These are phyloP conservation scores for Coendou prehensilis DNA, from an alignment of 2,797 vertebrate genomes.

Conservation along the genomic window DNA sequence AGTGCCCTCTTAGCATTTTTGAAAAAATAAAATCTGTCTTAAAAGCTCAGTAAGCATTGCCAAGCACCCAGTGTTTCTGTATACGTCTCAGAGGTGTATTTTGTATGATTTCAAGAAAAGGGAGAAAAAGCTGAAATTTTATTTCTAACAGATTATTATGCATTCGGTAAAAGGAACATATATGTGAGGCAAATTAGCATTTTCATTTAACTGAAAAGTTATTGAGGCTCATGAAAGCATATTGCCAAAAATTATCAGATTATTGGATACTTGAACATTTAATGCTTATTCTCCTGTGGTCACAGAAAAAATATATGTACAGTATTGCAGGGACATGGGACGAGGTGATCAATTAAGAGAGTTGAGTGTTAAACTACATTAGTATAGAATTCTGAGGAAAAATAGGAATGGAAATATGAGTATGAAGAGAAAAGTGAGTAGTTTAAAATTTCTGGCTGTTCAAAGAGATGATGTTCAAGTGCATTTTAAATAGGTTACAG, in stretches of 20 bases:
- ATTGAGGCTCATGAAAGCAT: not conserved
- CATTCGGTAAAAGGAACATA: conserved; percentile 19
- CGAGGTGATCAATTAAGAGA: conserved; percentile 35
- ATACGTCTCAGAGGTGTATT: not conserved
- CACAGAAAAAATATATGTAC: not conserved
- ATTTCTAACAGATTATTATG: not conserved
- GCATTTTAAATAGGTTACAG: not conserved
- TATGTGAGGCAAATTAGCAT: not conserved
- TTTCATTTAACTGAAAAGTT: conserved; percentile 61
- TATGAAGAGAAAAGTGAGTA: conserved; percentile 32
- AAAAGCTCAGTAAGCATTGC: not conserved
- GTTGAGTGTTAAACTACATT: conserved; percentile 49
- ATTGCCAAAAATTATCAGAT: conserved; percentile 3
- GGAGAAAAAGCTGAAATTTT: conserved; percentile 3
- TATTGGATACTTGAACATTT: conserved; percentile 58
- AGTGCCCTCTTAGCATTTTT: not conserved
- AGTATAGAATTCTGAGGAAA: conserved; percentile 20
- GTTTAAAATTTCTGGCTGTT: conserved; percentile 8
- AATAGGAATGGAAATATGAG: not conserved
- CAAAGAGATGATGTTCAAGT: conserved; percentile 41
- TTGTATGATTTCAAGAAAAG: conserved; percentile 12
- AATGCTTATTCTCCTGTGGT: conserved; percentile 31
- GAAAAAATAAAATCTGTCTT: not conserved
- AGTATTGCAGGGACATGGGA: not conserved
- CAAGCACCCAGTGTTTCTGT: not conserved